Percentiles rank a stretch among this genome's conserved stretches.
phyloP scores from a whole-genome alignment of 2,797 vertebrate genomes.

The Austrolebias charrua region DNA sequence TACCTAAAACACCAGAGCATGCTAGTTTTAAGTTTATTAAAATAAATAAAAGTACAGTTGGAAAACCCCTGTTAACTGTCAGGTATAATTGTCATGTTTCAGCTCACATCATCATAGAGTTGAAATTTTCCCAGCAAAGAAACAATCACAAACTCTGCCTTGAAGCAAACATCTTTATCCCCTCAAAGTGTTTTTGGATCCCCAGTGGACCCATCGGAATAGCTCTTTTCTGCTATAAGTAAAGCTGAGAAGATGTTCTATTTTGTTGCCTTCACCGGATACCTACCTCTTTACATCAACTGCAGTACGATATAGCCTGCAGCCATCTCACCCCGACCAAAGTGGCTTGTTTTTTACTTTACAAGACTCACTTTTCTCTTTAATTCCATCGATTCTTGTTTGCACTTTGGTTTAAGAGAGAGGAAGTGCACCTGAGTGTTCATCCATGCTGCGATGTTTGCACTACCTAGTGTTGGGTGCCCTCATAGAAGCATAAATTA shows the following conservation, averaged over 20 bases:
- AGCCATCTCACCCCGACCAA: conserved; percentile 73
- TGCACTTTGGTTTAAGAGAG: conserved; percentile 70
- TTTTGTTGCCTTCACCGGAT: conserved; percentile 50
- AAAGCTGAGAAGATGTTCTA: conserved; percentile 40
- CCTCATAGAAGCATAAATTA: conserved; percentile 80
- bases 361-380: conserved; percentile 50
- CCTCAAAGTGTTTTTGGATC: conserved; percentile 66
- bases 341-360: conserved; percentile 54
- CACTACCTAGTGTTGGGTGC: conserved; percentile 62
- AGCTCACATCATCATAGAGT: conserved; percentile 47
- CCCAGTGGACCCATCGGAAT: conserved; percentile 40
- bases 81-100: conserved; percentile 53
- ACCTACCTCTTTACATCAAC: conserved; percentile 35
- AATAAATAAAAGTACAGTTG: neutral
- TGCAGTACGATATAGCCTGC: conserved; percentile 55
- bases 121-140: conserved; percentile 39
- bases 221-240: conserved; percentile 43
- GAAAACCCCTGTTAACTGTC: conserved; percentile 32
- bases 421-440: conserved; percentile 75
- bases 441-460: conserved; percentile 71
- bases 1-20: conserved; percentile 4
- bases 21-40: conserved; percentile 9
- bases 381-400: conserved; percentile 72
- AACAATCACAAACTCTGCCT: conserved; percentile 44
- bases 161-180: conserved; percentile 57